These are phyloP conservation scores for Ifrita kowaldi DNA, from an alignment of 2,113 vertebrate species.

Conservation along the genomic window DNA sequence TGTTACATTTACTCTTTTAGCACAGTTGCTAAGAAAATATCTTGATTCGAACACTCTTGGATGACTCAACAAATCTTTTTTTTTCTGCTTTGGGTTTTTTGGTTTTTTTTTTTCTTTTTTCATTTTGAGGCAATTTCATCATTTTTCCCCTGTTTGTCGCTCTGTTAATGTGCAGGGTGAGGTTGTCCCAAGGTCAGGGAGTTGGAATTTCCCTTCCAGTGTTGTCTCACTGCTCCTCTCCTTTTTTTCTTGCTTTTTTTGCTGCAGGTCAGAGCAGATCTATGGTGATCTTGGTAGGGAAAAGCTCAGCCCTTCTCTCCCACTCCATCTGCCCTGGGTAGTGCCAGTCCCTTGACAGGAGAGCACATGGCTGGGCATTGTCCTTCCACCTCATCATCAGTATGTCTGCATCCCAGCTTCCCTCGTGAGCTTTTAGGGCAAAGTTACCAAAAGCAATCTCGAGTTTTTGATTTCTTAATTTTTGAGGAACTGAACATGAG, in stretches of 20 bases:
- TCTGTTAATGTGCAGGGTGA: background rate
- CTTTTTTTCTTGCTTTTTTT: constrained; percentile 1
- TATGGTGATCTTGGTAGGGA: background rate
- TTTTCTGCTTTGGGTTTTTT: background rate
- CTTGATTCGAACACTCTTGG: background rate
- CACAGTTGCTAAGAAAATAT: constrained; percentile 33
- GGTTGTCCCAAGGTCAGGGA: constrained; percentile 17
- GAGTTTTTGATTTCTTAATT: background rate
- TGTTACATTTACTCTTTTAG: constrained; percentile 36
- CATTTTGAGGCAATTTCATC: background rate
- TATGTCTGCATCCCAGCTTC: background rate
- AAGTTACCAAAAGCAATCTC: background rate
- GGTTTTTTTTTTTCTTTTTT: background rate
- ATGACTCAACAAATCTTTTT: constrained; percentile 44
- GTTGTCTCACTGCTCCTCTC: constrained; percentile 35
- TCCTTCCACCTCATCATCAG: background rate
- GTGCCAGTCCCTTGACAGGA: background rate
- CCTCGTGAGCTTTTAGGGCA: background rate
- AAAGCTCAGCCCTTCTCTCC: background rate
- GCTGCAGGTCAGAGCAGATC: background rate
- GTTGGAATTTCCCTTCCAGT: constrained; percentile 64
- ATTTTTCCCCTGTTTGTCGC: background rate
- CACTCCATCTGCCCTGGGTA: background rate
- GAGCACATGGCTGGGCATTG: background rate
- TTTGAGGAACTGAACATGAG: constrained; percentile 4